phyloP scores from a whole-genome alignment of 2,888 invertebrate species.

The Trichacis sp. region DNA sequence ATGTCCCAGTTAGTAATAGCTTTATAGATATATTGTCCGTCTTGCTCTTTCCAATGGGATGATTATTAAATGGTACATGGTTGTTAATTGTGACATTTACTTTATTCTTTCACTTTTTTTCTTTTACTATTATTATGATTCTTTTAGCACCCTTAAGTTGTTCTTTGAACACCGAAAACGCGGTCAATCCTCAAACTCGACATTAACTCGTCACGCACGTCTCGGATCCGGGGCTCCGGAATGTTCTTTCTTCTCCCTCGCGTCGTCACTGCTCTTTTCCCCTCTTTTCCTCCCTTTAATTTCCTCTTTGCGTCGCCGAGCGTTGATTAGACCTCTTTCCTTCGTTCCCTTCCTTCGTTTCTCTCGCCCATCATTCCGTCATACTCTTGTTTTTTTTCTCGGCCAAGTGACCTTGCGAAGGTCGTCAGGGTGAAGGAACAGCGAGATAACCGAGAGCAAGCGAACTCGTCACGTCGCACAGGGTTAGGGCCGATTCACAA shows the following conservation, averaged over 20 bases:
- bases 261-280: conserved; percentile 23
- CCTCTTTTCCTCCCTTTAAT: conserved; percentile 34
- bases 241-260: conserved; percentile 34
- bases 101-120: no score
- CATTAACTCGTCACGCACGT: conserved; percentile 29
- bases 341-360: no score
- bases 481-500: no score
- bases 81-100: no score
- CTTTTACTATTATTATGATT: no score
- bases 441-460: conserved; percentile 45
- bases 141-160: no score
- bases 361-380: conserved; percentile 36
- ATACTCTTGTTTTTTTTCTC: conserved; percentile 54
- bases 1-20: no score
- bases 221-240: conserved; percentile 24
- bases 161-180: no score
- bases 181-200: no score
- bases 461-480: conserved; percentile 28
- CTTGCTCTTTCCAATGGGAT: no score
- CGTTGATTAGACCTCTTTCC: conserved; percentile 66
- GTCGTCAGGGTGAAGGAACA: conserved; percentile 69
- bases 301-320: conserved; percentile 63
- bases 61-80: no score
- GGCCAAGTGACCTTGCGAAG: conserved; percentile 66
- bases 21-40: no score